Evolutionary conservation across 2,113 vertebrate genomes (phyloP).

Genomic region (Balaenoptera acutorostrata): DNA sequence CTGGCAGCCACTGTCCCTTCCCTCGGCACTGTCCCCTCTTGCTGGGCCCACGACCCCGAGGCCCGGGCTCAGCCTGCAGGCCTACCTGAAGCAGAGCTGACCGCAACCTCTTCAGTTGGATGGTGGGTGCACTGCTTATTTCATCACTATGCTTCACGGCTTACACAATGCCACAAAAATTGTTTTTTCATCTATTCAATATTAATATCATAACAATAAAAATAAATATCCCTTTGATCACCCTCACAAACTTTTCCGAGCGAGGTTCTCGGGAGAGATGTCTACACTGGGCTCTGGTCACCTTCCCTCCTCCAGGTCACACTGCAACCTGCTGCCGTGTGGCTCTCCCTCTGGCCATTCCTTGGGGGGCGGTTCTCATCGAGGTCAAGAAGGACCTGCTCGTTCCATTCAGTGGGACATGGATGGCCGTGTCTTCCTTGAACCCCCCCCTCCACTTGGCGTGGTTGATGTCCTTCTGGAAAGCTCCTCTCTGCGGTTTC

Average conservation of each 20-base stretch:
- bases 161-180: background rate
- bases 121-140: background rate
- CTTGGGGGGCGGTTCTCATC: background rate
- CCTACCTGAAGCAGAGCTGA: background rate
- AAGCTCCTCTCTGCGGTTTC: background rate
- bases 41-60: background rate
- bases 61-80: background rate
- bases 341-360: background rate
- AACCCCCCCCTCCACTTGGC: too few relatives aligned
- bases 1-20: background rate
- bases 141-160: background rate
- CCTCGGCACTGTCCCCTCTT: background rate
- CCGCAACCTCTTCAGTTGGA: background rate
- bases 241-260: background rate
- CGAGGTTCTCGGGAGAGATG: background rate
- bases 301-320: background rate
- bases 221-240: background rate
- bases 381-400: background rate
- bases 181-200: background rate
- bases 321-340: accelerated
- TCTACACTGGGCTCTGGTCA: background rate
- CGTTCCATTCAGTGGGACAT: accelerated
- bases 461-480: background rate
- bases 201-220: background rate
- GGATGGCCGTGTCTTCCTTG: background rate